Evolutionary conservation across 2,113 vertebrate genomes (phyloP).

Genomic region (Eublepharis macularius): DNA sequence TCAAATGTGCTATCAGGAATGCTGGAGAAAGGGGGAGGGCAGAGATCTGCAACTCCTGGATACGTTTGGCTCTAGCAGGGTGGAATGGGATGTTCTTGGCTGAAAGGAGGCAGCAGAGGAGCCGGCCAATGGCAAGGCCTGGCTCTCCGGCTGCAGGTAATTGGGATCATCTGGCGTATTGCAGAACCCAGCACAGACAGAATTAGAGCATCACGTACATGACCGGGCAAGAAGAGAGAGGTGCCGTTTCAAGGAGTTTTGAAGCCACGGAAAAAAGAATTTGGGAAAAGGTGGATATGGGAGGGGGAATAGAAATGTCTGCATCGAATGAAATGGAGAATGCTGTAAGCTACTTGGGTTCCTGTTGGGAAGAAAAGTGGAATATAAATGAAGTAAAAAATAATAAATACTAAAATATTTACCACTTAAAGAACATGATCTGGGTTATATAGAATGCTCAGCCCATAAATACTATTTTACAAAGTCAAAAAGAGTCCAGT

Average conservation of each 20-base stretch:
- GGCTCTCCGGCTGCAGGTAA: neutral
- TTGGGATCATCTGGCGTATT: neutral
- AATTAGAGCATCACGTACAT: constrained; percentile 1
- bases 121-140: neutral
- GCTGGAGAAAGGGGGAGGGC: neutral
- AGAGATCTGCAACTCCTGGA: neutral
- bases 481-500: too few relatives aligned
- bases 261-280: too few relatives aligned
- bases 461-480: too few relatives aligned
- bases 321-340: too few relatives aligned
- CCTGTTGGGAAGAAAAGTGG: too few relatives aligned
- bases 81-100: neutral
- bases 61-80: neutral
- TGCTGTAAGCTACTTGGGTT: too few relatives aligned
- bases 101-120: neutral
- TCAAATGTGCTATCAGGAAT: neutral
- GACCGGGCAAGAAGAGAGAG: neutral
- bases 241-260: neutral
- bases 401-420: too few relatives aligned
- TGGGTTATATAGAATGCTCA: too few relatives aligned
- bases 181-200: neutral
- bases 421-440: too few relatives aligned
- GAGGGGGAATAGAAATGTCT: too few relatives aligned
- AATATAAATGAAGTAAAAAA: too few relatives aligned
- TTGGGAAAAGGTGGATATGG: too few relatives aligned